Conservation (phyloP, 2,888 invertebrate genomes). For the Deilephila elpenor region DNA sequence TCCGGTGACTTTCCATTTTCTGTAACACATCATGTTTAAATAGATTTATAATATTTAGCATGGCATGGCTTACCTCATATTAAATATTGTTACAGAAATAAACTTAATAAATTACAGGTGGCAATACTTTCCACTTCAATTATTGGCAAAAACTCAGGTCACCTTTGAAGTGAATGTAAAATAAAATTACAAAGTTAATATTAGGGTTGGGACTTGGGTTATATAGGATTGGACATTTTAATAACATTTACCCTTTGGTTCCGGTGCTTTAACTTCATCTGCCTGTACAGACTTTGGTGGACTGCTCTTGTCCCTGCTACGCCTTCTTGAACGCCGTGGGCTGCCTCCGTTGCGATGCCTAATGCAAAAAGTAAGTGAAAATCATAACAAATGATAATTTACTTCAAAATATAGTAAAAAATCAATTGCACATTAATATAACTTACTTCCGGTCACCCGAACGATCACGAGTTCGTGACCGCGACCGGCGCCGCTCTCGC, state of each 20-base stretch:
- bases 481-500: constrained; percentile 69
- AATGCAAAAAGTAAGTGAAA: neutral
- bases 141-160: too few species aligned
- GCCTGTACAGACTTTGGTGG: constrained; percentile 57
- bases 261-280: constrained; percentile 68
- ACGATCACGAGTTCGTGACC: constrained; percentile 70
- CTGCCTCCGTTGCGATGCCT: constrained; percentile 79
- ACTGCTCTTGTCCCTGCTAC: constrained; percentile 66
- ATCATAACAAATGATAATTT: neutral
- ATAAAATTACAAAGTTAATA: too few species aligned
- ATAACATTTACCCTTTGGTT: constrained; percentile 65
- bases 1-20: constrained; percentile 80
- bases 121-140: too few species aligned
- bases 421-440: neutral
- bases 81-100: too few species aligned
- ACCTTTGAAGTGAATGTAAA: too few species aligned
- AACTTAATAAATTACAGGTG: too few species aligned
- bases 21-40: constrained; percentile 37
- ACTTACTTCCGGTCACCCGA: constrained; percentile 77
- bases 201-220: too few species aligned
- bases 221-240: neutral
- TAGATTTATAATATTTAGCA: too few species aligned
- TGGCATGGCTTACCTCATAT: too few species aligned
- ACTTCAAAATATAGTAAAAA: neutral
- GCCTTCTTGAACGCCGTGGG: constrained; percentile 70